Evolutionary conservation across 1,140 invertebrate species (phyloP).

Genomic region (Diuraphis noxia): DNA sequence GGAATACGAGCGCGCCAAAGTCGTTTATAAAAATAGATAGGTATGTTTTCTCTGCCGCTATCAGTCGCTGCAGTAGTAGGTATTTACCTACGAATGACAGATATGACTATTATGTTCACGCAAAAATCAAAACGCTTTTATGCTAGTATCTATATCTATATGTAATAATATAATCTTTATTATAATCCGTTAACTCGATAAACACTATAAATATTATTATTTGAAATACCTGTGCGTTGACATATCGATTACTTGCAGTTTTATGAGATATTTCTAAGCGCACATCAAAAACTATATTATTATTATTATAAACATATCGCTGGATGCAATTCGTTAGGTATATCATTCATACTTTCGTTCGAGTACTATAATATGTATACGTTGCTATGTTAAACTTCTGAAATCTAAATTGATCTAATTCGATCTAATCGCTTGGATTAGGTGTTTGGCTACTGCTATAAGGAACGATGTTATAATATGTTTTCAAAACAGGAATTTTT

Average conservation of each 20-base stretch:
- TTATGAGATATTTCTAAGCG: background rate
- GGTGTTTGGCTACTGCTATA: too few species aligned
- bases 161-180: background rate
- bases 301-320: background rate
- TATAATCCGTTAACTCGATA: background rate
- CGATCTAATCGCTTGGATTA: too few species aligned
- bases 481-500: background rate
- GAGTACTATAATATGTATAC: too few species aligned
- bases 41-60: background rate
- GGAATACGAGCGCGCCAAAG: background rate
- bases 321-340: background rate
- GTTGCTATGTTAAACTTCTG: too few species aligned
- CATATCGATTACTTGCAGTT: background rate
- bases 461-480: too few species aligned
- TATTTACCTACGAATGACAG: background rate
- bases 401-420: too few species aligned
- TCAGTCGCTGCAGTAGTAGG: background rate
- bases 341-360: background rate
- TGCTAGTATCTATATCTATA: background rate
- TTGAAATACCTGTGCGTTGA: background rate
- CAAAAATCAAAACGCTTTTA: background rate
- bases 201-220: background rate
- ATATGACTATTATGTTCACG: background rate
- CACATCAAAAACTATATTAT: background rate
- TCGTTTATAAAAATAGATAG: background rate